Conservation (phyloP, 2,888 invertebrate species). For the Philonicus albiceps region DNA sequence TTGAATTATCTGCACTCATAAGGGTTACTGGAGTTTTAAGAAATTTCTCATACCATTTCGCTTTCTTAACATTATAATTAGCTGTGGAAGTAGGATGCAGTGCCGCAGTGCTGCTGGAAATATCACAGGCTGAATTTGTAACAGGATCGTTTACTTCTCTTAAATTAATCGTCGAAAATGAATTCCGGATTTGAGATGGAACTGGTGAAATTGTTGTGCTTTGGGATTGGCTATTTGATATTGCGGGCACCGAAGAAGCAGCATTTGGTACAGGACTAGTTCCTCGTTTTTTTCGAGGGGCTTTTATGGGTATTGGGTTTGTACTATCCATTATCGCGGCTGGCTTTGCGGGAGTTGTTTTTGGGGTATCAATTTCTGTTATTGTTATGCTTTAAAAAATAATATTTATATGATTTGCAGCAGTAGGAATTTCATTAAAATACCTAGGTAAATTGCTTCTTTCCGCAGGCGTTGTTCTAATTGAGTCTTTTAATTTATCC, state of each 20-base stretch:
- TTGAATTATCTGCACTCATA: not conserved
- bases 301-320: not conserved
- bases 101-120: slow-evolving; percentile 8
- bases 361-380: slow-evolving; percentile 42
- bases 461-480: slow-evolving; percentile 57
- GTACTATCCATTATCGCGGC: not conserved
- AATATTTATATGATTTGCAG: not conserved
- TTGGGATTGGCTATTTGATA: not conserved
- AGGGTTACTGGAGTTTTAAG: slow-evolving; percentile 20
- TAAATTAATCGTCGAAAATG: slow-evolving; percentile 29
- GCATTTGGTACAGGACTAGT: not conserved
- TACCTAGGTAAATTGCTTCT: slow-evolving; percentile 45
- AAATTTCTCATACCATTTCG: slow-evolving; percentile 44
- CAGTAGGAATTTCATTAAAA: not conserved
- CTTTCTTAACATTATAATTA: slow-evolving; percentile 35
- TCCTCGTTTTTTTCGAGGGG: slow-evolving; percentile 24
- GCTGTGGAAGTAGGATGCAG: not conserved
- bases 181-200: not conserved
- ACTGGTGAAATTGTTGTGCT: not conserved
- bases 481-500: slow-evolving; percentile 70
- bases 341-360: not conserved
- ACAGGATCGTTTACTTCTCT: not conserved
- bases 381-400: slow-evolving; percentile 41
- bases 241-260: not conserved
- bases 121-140: slow-evolving; percentile 1